Conservation (phyloP, 2,888 invertebrate genomes). For the Tuta absoluta region DNA sequence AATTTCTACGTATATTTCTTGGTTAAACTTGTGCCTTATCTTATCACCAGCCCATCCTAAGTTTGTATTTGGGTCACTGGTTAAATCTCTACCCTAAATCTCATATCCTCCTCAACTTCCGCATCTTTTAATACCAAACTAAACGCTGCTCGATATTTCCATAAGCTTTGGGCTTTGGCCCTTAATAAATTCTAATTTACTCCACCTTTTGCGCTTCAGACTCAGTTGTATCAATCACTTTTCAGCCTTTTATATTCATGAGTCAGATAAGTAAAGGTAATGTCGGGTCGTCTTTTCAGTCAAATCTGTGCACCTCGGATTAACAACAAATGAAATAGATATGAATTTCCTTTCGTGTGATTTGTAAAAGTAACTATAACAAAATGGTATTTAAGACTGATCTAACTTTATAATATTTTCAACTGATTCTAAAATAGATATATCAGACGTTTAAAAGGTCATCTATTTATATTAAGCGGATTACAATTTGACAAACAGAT, state of each 20-base stretch:
- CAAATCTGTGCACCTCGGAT: not conserved
- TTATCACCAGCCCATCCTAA: no score
- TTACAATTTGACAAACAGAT: not conserved
- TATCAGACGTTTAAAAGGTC: no score
- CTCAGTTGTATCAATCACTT: not conserved
- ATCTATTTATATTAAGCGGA: not conserved
- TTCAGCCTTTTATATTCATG: slow-evolving; percentile 2
- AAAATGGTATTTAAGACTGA: not conserved
- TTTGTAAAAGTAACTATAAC: not conserved
- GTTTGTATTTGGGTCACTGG: no score
- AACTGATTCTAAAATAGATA: no score
- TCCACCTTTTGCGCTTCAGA: not conserved
- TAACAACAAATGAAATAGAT: not conserved
- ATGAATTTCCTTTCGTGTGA: not conserved
- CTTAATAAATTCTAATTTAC: slow-evolving; percentile 7
- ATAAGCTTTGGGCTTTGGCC: not conserved
- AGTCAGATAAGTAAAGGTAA: not conserved
- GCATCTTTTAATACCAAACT: not conserved
- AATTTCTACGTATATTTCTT: no score
- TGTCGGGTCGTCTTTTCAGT: not conserved
- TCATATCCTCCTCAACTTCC: not conserved
- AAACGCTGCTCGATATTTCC: not conserved
- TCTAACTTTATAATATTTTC: no score
- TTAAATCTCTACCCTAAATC: no score
- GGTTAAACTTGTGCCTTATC: no score